Conservation (phyloP, 1,140 invertebrate genomes). For the Drosophila pectinifera region DNA sequence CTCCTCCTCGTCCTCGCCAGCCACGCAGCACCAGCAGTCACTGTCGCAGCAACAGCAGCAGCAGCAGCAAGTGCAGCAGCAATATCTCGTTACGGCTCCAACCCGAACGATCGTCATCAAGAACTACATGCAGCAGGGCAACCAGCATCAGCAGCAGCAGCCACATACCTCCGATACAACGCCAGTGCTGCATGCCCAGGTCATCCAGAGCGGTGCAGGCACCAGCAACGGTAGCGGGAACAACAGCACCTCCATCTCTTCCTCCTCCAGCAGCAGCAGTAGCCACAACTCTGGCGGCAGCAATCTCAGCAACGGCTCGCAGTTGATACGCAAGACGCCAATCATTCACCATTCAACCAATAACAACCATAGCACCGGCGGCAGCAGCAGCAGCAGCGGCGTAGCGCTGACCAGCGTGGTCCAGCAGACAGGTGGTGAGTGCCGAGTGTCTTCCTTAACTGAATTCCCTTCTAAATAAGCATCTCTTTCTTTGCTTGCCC, state of each 20-base stretch:
- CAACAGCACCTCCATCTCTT: constrained; percentile 4
- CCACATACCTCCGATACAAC: constrained; percentile 50
- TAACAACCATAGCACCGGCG: constrained; percentile 17
- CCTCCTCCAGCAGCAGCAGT: constrained; percentile 10
- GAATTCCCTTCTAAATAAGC: background rate
- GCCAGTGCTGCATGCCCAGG: constrained; percentile 78
- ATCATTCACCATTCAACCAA: constrained; percentile 80
- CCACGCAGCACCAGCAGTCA: constrained; percentile 31
- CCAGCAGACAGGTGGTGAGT: constrained; percentile 65
- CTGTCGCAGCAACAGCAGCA: constrained; percentile 41
- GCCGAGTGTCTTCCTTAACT: background rate
- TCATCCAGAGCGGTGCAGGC: constrained; percentile 80
- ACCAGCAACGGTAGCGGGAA: constrained; percentile 63
- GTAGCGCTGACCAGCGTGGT: constrained; percentile 70
- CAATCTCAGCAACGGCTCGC: constrained; percentile 55
- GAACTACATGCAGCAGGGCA: constrained; percentile 71
- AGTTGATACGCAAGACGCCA: constrained; percentile 77
- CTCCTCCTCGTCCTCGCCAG: constrained; percentile 62
- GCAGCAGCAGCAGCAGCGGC: constrained; percentile 1
- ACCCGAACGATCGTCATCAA: constrained; percentile 80
- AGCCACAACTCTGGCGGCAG: constrained; percentile 29
- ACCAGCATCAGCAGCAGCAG: constrained; percentile 51
- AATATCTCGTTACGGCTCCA: constrained; percentile 70
- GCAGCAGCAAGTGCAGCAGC: constrained; percentile 55
- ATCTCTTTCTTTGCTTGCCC: background rate